Conservation (phyloP, 1,140 invertebrate genomes). For the Drosophila chauvacae region DNA sequence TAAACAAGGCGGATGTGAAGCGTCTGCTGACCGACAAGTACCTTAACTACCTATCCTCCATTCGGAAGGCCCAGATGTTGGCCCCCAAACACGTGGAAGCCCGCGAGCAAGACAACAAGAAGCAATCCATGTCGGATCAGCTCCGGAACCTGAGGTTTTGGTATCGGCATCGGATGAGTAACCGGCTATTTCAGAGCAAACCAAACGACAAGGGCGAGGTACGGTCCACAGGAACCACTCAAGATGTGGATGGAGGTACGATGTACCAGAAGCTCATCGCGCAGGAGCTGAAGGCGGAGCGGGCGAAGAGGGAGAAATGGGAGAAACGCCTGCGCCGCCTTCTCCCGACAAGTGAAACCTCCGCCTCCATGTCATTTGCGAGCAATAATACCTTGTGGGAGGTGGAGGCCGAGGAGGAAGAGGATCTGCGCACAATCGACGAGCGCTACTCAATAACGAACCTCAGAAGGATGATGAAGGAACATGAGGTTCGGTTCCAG, state of each 20-base stretch:
- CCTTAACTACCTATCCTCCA: slow-evolving; percentile 6
- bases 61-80: not conserved
- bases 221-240: not conserved
- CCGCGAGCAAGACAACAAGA: not conserved
- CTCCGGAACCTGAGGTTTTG: not conserved
- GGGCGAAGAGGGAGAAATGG: not conserved
- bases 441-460: slow-evolving; percentile 7
- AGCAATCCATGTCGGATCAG: not conserved
- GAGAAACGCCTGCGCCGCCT: not conserved
- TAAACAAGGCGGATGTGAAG: not conserved
- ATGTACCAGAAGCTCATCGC: not conserved
- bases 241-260: not conserved
- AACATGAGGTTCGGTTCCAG: slow-evolving; percentile 2
- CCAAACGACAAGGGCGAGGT: not conserved
- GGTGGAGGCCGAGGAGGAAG: not conserved
- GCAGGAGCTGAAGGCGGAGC: slow-evolving; percentile 6
- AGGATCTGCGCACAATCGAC: slow-evolving; percentile 9
- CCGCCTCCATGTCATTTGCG: not conserved
- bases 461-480: not conserved
- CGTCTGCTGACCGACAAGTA: slow-evolving; percentile 30
- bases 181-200: not conserved
- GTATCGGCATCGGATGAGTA: not conserved
- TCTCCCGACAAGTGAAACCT: not conserved
- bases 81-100: fast-evolving
- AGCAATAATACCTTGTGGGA: not conserved